Base-by-base conservation (phyloP, 2,888 invertebrate species). In the Priocnemis perturbator region DNA sequence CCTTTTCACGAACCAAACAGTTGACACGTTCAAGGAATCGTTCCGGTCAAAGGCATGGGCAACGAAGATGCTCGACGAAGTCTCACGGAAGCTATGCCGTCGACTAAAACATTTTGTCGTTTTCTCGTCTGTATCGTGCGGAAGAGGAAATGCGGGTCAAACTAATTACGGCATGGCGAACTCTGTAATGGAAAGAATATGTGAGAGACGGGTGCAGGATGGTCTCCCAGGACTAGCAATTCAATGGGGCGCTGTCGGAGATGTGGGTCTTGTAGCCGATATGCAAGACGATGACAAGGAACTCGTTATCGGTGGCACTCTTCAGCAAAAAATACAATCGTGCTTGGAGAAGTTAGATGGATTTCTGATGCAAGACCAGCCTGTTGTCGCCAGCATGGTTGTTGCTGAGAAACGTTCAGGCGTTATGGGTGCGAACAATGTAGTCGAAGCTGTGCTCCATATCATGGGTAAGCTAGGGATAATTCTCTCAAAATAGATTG, bases 281-380 rank as follows among this genome's bases (percentile, higher is more conserved):
- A 92, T 93, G 93, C 91, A 93, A 74, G 93, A 94, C 68, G 93
- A 93, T 1, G 92, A 93, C 73, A 91, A 93, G 23, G 93, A 94
- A 74, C 88, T 94, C 37, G 92, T 93, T 71, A 94, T 94, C 52
- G 93, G 93, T 60, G 97, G 97, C 14, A 97, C 97, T 0, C 90
- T 96, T 2, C 97, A 96, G 70, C 98, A 98, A 87, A 92, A 93
- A 77, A 95, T 98, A 82, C 92, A 93, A 0, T 96, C 96, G 0
- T 97, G 97, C 85, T 90, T 98, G 15, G 90, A 93, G 3, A 92
- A 94, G 0, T 89, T 98, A 30, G 94, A 95, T 83, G 90, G 90
- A 48, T 92, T 98, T 89, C 89, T 99, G 64, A 93, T 94, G 71
- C 87, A 85, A 5, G 84, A 89, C 2, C 88, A 91, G 0, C 90